Conservation (phyloP, 1,140 invertebrate species). For the Ylistrum balloti region DNA sequence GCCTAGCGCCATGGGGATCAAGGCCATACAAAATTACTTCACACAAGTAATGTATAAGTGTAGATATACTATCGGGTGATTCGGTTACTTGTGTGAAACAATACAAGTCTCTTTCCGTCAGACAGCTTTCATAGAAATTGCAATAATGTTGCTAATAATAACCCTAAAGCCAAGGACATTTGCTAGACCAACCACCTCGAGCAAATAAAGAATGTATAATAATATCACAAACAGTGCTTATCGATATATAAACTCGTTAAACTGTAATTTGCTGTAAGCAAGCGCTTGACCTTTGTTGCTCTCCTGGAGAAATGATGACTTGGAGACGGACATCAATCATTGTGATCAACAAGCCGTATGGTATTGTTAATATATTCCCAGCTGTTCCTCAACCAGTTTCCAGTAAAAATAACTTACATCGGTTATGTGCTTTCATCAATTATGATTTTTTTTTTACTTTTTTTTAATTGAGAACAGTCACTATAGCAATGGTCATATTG, state of each 20-base stretch:
- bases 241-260: neutral
- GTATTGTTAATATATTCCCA: too few species aligned
- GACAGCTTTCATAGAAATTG: constrained; percentile 2
- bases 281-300: neutral
- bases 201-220: neutral
- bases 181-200: neutral
- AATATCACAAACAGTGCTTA: neutral
- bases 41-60: neutral
- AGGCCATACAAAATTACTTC: constrained; percentile 13
- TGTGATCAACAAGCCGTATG: too few species aligned
- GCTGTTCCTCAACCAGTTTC: too few species aligned
- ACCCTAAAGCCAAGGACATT: neutral
- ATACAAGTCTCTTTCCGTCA: neutral
- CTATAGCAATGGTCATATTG: too few species aligned
- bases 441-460: too few species aligned
- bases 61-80: neutral
- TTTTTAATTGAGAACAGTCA: too few species aligned
- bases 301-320: too few species aligned
- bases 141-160: constrained; percentile 21
- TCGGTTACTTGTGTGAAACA: neutral
- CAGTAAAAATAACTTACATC: too few species aligned
- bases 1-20: neutral
- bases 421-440: too few species aligned
- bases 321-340: too few species aligned
- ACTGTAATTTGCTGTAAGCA: neutral